These are phyloP conservation scores for Apodemus speciosus DNA, from an alignment of 2,113 vertebrate species.

Conservation along the genomic window DNA sequence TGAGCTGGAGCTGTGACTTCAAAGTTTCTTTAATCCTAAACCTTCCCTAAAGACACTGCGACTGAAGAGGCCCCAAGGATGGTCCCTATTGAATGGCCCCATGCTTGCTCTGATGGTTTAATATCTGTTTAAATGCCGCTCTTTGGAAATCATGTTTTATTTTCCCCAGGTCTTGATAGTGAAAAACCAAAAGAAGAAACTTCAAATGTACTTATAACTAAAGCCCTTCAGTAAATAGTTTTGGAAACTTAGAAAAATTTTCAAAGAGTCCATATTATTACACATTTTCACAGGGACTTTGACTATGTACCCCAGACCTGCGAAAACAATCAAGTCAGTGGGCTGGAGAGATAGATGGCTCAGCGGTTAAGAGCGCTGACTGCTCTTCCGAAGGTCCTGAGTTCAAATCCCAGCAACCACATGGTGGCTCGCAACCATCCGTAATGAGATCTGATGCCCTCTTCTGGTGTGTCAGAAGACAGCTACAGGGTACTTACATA, in stretches of 20 bases:
- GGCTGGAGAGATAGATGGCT: too few relatives aligned
- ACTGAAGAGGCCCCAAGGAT: neutral
- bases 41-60: neutral
- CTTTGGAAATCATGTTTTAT: constrained; percentile 14
- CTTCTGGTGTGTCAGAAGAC: too few relatives aligned
- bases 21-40: constrained; percentile 63
- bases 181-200: constrained; percentile 62
- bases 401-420: too few relatives aligned
- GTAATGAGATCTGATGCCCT: too few relatives aligned
- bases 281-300: neutral
- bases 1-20: constrained; percentile 61
- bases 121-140: neutral
- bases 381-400: too few relatives aligned
- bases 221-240: neutral
- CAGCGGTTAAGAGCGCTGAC: too few relatives aligned
- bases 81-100: neutral
- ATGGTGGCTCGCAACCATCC: too few relatives aligned
- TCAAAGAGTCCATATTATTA: neutral
- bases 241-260: constrained; percentile 42
- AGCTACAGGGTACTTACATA: too few relatives aligned
- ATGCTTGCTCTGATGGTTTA: neutral
- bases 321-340: neutral
- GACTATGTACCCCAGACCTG: neutral
- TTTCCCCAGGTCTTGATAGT: constrained; percentile 9
- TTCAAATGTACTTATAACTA: constrained; percentile 57